Conservation (phyloP, 2,888 invertebrate genomes). For the Stomorhina lunata region DNA sequence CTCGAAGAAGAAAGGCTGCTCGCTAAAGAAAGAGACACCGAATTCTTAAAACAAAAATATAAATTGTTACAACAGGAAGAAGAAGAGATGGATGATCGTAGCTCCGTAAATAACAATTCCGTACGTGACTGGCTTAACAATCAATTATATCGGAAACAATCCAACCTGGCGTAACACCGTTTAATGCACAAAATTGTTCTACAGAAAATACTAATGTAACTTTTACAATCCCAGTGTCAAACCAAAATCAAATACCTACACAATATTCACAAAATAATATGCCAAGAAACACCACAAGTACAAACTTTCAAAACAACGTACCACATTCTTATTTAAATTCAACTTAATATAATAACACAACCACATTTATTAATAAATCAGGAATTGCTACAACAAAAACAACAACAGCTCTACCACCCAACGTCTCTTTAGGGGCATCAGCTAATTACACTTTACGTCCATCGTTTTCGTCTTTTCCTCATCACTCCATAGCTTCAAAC, state of each 20-base stretch:
- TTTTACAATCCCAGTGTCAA: neutral
- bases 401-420: constrained; percentile 12
- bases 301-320: constrained; percentile 12
- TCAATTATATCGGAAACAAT: neutral
- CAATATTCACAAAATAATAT: constrained; percentile 6
- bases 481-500: neutral
- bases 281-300: neutral
- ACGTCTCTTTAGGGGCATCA: neutral
- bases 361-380: constrained; percentile 28
- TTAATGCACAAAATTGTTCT: neutral
- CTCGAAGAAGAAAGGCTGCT: constrained; percentile 36
- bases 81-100: constrained; percentile 2
- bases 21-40: constrained; percentile 17
- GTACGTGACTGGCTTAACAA: constrained; percentile 15
- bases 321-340: neutral
- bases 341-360: neutral
- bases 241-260: neutral
- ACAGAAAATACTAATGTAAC: neutral
- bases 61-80: constrained; percentile 16
- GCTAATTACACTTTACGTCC: constrained; percentile 21
- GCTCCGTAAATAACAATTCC: neutral
- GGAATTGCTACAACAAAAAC: neutral
- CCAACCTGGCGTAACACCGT: neutral
- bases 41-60: constrained; percentile 23
- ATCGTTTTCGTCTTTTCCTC: constrained; percentile 1